Evolutionary conservation across 2,888 invertebrate genomes (phyloP).

Genomic region (Amiota mariae): DNA sequence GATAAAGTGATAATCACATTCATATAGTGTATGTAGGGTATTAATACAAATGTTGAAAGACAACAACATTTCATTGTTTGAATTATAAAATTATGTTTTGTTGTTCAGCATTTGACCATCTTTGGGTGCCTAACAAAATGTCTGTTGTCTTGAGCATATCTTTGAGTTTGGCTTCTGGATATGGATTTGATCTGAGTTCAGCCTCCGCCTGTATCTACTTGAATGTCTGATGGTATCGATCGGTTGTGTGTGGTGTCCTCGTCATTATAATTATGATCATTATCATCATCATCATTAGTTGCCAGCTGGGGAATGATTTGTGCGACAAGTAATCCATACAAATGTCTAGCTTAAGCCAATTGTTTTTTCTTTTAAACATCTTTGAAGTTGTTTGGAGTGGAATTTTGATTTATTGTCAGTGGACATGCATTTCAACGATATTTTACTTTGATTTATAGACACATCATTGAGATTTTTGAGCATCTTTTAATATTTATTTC

Average conservation of each 20-base stretch:
- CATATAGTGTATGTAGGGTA: too few relatives aligned
- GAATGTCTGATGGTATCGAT: too few relatives aligned
- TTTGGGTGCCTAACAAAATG: conserved; percentile 20
- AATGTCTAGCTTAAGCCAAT: conserved; percentile 5
- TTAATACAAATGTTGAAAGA: not conserved
- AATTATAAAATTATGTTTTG: conserved; percentile 13
- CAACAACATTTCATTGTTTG: not conserved
- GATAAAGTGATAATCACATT: too few relatives aligned
- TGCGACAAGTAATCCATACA: conserved; percentile 46
- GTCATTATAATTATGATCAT: conserved; percentile 22
- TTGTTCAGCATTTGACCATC: conserved; percentile 11
- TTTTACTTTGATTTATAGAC: conserved; percentile 27
- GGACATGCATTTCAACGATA: conserved; percentile 16
- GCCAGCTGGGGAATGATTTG: conserved; percentile 63
- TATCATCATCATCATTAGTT: conserved; percentile 58
- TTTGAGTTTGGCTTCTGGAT: conserved; percentile 34
- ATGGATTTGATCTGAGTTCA: conserved; percentile 42
- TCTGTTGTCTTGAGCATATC: not conserved
- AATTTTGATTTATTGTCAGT: conserved; percentile 30
- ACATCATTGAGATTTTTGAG: conserved; percentile 15
- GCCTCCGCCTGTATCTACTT: not conserved
- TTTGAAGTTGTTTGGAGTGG: not conserved
- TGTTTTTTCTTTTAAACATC: not conserved
- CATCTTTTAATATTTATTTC: not conserved
- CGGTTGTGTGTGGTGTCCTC: too few relatives aligned